A percentile compares a stretch with the other conserved stretches of the same genome.
Evolutionary conservation across 2,888 invertebrate species (phyloP).

Genomic region (Ecdyonurus torrentis): DNA sequence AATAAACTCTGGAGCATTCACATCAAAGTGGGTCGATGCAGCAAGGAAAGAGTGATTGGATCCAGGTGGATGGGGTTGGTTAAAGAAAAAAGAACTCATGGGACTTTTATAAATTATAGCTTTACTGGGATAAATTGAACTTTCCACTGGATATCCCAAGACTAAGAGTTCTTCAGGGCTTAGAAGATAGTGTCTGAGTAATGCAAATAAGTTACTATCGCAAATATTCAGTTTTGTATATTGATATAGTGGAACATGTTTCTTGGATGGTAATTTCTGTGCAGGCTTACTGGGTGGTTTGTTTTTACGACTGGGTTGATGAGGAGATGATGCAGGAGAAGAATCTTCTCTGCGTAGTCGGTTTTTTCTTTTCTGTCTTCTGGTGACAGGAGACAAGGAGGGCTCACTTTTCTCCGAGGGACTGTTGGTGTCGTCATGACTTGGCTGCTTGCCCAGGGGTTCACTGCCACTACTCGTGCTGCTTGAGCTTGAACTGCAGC

Average conservation of each 20-base stretch:
- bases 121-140: slow-evolving; percentile 37
- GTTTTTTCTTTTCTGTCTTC: slow-evolving; percentile 26
- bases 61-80: not conserved
- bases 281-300: slow-evolving; percentile 4
- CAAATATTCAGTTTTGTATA: slow-evolving; percentile 27
- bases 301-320: slow-evolving; percentile 3
- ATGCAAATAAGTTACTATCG: slow-evolving; percentile 36
- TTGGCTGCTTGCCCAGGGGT: slow-evolving; percentile 8
- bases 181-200: slow-evolving; percentile 43
- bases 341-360: slow-evolving; percentile 19
- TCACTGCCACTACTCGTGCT: slow-evolving; percentile 6
- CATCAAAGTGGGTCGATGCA: slow-evolving; percentile 31
- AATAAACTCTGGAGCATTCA: slow-evolving; percentile 49
- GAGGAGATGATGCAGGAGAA: slow-evolving; percentile 17
- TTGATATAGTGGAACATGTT: slow-evolving; percentile 26
- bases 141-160: slow-evolving; percentile 55
- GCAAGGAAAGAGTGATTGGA: slow-evolving; percentile 5
- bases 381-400: slow-evolving; percentile 32
- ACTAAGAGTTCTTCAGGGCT: slow-evolving; percentile 41
- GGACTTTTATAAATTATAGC: slow-evolving; percentile 41
- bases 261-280: slow-evolving; percentile 5
- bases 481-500: slow-evolving; percentile 14
- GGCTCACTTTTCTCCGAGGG: slow-evolving; percentile 8
- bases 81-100: slow-evolving; percentile 7
- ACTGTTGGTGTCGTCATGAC: slow-evolving; percentile 9